A percentile compares a stretch with the other conserved stretches of the same genome.
Conservation (phyloP, 1,140 invertebrate species). For the Heliconius melpomene region DNA sequence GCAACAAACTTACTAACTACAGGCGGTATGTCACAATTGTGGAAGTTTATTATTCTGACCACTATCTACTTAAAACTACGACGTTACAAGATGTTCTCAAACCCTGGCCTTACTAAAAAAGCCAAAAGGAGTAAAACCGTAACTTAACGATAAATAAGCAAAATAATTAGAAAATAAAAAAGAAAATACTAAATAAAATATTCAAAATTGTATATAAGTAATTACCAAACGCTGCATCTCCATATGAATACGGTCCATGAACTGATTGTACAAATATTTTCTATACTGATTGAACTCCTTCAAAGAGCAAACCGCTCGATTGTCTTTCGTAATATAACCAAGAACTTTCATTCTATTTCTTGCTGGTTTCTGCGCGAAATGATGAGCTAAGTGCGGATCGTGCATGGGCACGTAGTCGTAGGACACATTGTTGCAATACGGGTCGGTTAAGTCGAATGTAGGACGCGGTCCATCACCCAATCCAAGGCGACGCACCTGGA, state of each 20-base stretch:
- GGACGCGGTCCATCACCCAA: conserved; percentile 57
- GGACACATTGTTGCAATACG: conserved; percentile 72
- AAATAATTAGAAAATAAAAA: background rate
- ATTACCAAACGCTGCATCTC: conserved; percentile 65
- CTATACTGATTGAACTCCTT: conserved; percentile 76
- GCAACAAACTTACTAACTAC: too few relatives aligned
- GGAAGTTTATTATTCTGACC: too few relatives aligned
- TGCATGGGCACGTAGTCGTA: conserved; percentile 75
- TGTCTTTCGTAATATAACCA: conserved; percentile 65
- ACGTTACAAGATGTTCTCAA: too few relatives aligned
- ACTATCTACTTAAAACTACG: too few relatives aligned
- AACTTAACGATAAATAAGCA: too few relatives aligned
- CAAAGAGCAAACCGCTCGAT: conserved; percentile 66
- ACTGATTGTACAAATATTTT: conserved; percentile 71
- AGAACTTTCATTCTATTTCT: conserved; percentile 63
- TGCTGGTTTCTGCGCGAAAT: conserved; percentile 63
- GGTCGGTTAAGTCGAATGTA: conserved; percentile 69
- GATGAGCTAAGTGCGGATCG: conserved; percentile 69
- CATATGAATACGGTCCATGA: conserved; percentile 72
- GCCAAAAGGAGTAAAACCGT: too few relatives aligned
- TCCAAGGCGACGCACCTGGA: conserved; percentile 64
- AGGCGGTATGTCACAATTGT: too few relatives aligned
- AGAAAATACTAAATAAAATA: background rate
- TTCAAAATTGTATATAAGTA: background rate
- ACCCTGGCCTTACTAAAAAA: too few relatives aligned